These are phyloP conservation scores for Lepus townsendii DNA, from an alignment of 2,797 vertebrate species.

Conservation along the genomic window DNA sequence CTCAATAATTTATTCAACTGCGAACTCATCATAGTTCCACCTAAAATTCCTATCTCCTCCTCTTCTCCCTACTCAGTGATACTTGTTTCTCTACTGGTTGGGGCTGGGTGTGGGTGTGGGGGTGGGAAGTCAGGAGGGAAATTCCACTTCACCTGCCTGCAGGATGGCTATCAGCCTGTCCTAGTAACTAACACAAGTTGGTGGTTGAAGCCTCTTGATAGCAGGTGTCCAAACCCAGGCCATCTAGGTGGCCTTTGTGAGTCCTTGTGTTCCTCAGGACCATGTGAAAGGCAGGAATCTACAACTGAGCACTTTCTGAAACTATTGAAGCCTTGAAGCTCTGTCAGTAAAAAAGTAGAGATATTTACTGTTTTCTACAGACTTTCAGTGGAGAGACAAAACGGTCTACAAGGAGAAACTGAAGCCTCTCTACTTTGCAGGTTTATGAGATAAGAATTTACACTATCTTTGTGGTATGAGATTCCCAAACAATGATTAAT, in stretches of 20 bases:
- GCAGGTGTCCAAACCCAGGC: not conserved
- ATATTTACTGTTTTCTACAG: not conserved
- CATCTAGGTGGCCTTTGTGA: not conserved
- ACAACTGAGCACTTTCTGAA: not conserved
- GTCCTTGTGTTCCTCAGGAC: not conserved
- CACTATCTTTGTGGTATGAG: not conserved
- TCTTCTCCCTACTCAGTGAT: not conserved
- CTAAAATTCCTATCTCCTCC: not conserved
- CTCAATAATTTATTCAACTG: not conserved
- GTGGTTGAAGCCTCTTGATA: not conserved
- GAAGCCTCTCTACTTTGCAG: not conserved
- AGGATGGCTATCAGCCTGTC: not conserved
- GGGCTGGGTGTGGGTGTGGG: too few species aligned
- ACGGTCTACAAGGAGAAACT: not conserved
- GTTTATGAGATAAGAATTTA: not conserved
- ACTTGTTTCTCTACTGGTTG: not conserved
- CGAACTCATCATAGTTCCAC: not conserved
- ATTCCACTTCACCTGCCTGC: not conserved
- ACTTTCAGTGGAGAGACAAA: not conserved
- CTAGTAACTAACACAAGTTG: fast-evolving
- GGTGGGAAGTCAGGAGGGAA: not conserved
- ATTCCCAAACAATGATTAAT: conserved; percentile 38
- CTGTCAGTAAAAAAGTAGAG: not conserved
- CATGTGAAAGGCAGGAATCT: not conserved
- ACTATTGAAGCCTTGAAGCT: not conserved